Evolutionary conservation across 2,888 invertebrate genomes (phyloP), one percentile per base, ranked within the genome.

Genomic region (Athalia cordata): DNA sequence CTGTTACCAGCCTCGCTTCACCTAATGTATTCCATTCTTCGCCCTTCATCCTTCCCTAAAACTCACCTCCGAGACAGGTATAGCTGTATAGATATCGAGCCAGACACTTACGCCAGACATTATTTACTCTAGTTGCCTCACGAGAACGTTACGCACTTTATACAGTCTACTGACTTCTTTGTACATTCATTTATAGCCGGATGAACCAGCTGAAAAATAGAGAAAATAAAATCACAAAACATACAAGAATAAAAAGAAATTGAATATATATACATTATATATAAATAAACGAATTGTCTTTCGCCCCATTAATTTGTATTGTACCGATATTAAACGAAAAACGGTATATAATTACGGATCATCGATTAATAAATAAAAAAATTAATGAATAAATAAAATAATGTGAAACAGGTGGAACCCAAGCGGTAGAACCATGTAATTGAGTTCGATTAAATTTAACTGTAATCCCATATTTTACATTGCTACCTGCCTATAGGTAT

Each of bases 81-180:
- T 29, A 29, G 29, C 29, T 29, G 29, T 29, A 29, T 29, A 29
- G 29, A 29, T 29, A 67, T 67, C 67, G 67, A 67, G 67, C 49
- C 67, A 49, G 50, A 47, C 50, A 67, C 67, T 67, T 67, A 67
- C 50, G 49, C 15, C 67, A 67, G 67, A 68, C 68, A 55, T 68
- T 68, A 68, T 68, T 68, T 55, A 43, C 68, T 68, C 52, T 29
- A 52, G 11, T 68, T 50, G 5, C 55, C n/a, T 55, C 55, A n/a
- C 55, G 55, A 9, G 68, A 43, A 29, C 29, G 15, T 4, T 2
- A 52, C 43, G 29, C 55, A 68, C 55, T 55, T 68, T 43, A 6
- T 29, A 29, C 5, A 68, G 55, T 68, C 43, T 29, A 43, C 52
- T 43, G 45, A 9, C 29, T 29, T 52, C 29, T 13, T 55, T 15